Evolutionary conservation across 2,797 vertebrate genomes (phyloP).

Genomic region (Pseudomugil gertrudae): DNA sequence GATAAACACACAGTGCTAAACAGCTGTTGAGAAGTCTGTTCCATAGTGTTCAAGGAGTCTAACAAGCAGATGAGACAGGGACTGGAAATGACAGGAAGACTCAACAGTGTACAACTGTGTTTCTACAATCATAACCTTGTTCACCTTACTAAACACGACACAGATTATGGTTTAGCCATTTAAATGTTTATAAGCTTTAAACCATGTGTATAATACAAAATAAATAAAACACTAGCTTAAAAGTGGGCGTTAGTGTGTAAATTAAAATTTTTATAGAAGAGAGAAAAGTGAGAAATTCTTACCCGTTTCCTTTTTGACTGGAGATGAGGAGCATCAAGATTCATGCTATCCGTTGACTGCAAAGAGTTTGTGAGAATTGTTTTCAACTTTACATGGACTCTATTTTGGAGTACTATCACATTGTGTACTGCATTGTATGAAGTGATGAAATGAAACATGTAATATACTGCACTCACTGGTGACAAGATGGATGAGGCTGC

Average conservation of each 20-base stretch:
- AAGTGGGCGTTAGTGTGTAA: background rate
- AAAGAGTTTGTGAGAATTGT: constrained; percentile 10
- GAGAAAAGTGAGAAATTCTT: constrained; percentile 41
- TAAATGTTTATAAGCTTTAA: constrained; percentile 2
- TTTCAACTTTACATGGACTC: background rate
- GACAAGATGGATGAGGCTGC: constrained; percentile 85
- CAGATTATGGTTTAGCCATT: background rate
- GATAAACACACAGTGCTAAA: constrained; percentile 20
- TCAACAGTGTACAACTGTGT: constrained; percentile 52
- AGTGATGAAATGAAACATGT: background rate
- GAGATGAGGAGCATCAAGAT: constrained; percentile 77
- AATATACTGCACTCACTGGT: constrained; percentile 78
- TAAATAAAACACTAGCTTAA: background rate
- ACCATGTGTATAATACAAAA: background rate
- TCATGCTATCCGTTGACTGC: constrained; percentile 86
- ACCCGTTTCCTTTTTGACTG: constrained; percentile 89
- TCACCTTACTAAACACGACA: constrained; percentile 10
- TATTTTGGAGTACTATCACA: background rate
- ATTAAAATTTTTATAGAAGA: background rate
- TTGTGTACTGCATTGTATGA: background rate
- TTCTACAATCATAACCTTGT: constrained; percentile 52
- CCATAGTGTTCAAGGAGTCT: constrained; percentile 19
- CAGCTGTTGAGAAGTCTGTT: constrained; percentile 64
- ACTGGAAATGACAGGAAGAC: constrained; percentile 51
- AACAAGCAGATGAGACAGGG: constrained; percentile 24